Base-by-base conservation (phyloP, 2,888 invertebrate species). In the Pardosa pseudoannulata region DNA sequence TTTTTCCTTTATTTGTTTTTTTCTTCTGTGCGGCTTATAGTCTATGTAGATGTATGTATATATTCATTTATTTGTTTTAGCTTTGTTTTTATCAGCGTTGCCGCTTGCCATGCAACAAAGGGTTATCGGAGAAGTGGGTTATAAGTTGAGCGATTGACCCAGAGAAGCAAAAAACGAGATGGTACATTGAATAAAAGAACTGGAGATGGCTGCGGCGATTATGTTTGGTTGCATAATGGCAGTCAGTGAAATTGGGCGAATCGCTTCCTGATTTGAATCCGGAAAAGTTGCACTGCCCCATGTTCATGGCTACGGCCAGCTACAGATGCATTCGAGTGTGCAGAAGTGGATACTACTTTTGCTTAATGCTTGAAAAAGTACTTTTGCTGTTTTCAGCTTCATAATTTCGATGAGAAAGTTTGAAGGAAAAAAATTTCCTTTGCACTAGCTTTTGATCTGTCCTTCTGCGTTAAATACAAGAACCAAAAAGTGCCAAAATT, bases 61-160 rank as follows among this genome's bases (percentile, higher is more conserved):
- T 11, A 56, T 19, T 23, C 56, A 56, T 56, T 56, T 56, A 23
- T 56, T 56, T 56, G 23, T 56, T 56, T 56, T 56, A 56, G 70
- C 75, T 75, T 83, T 83, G 76, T 83, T 72, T 76, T 83, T 70
- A 64, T 65, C 62, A 31, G 64, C 50, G 23, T 50, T 56, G 3
- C 39, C 46, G 70, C 41, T 68, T 23, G 56, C 64, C 23, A 36
- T 36, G 71, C 39, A 72, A 73, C 78, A 85, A 85, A 78, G 78
- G 83, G 78, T 78, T 78, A 83, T 72, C 76, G 71, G 78, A 67
- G 83, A 85, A 85, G 67, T 85, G 83, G 83, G 83, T 85, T 85
- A 85, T 78, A 85, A 85, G 83, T 85, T 85, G 83, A 85, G 83
- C 72, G 78, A 85, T 73, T 85, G 83, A 85, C 83, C 83, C 41